Evolutionary conservation across 2,113 vertebrate species (phyloP).

Genomic region (Sylvicapra grimmia): DNA sequence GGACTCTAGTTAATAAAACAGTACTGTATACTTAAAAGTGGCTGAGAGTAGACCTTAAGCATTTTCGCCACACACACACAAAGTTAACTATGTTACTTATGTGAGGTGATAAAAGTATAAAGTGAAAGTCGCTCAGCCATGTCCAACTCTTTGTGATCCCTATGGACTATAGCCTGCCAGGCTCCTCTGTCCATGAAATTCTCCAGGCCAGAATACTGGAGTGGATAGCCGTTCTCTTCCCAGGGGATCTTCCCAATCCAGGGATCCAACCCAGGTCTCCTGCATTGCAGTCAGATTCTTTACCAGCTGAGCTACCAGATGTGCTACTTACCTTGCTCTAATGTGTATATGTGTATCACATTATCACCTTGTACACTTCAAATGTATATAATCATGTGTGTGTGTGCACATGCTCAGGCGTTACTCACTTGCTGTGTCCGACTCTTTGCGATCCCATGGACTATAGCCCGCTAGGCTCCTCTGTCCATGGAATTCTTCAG

Average conservation of each 20-base stretch:
- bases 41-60: neutral
- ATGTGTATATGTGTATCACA: neutral
- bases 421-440: neutral
- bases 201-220: neutral
- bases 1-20: neutral
- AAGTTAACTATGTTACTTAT: neutral
- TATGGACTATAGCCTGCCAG: neutral
- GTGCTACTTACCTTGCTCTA: neutral
- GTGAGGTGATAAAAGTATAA: neutral
- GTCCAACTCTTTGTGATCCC: neutral
- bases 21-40: neutral
- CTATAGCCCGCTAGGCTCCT: neutral
- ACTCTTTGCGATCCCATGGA: neutral
- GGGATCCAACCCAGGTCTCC: neutral
- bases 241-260: neutral
- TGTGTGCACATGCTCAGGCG: neutral
- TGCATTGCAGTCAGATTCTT: neutral
- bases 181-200: neutral
- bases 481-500: neutral
- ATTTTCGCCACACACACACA: neutral
- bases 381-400: neutral
- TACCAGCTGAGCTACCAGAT: neutral
- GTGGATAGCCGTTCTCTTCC: neutral
- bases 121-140: neutral
- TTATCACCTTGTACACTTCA: neutral